Evolutionary conservation across 92 coral and sea anemone species (phyloP).

Genomic region (Porites rus): DNA sequence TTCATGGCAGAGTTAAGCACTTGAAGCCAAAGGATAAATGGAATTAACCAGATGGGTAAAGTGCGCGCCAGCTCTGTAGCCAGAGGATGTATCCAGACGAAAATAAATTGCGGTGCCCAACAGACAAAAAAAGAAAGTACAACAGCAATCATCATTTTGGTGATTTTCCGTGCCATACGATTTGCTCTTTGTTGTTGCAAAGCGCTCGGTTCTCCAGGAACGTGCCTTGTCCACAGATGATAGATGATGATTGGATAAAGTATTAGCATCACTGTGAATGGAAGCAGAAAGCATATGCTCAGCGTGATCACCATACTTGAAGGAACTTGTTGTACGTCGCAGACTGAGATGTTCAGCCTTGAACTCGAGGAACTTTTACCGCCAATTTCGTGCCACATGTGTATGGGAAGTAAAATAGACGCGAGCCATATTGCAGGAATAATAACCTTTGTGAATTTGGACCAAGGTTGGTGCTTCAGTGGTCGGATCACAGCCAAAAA

Average conservation of each 20-base stretch:
- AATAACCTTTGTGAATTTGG: conserved; percentile 22
- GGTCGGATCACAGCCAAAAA: conserved; percentile 49
- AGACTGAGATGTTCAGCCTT: neutral
- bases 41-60: neutral
- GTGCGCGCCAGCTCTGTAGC: neutral
- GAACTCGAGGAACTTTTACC: neutral
- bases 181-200: conserved; percentile 16
- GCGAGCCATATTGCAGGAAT: conserved; percentile 48
- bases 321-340: neutral
- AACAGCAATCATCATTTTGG: conserved; percentile 42
- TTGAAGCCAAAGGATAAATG: conserved; percentile 1
- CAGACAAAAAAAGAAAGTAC: conserved; percentile 25
- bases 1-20: neutral
- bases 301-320: neutral
- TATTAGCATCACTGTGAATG: conserved; percentile 34
- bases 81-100: neutral
- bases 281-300: conserved; percentile 17
- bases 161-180: conserved; percentile 38
- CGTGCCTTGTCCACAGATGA: conserved; percentile 40
- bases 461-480: conserved; percentile 1
- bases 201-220: conserved; percentile 40
- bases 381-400: neutral
- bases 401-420: conserved; percentile 14
- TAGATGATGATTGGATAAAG: conserved; percentile 40
- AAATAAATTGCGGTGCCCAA: conserved; percentile 36